These are phyloP conservation scores for Conistra vaccinii DNA, from an alignment of 2,888 invertebrate species.

Conservation along the genomic window DNA sequence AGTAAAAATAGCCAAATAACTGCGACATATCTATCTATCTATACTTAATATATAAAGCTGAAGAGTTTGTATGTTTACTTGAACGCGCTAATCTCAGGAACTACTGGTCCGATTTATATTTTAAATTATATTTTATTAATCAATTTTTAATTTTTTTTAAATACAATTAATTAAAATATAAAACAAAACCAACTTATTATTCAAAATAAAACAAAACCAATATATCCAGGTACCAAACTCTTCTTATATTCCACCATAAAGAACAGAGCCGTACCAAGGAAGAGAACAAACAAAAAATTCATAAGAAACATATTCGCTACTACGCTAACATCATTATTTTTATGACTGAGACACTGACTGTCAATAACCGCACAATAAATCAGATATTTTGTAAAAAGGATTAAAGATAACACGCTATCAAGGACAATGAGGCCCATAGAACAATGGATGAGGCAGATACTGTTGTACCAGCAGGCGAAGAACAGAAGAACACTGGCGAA, in stretches of 20 bases:
- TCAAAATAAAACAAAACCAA: slow-evolving; percentile 42
- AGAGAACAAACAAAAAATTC: slow-evolving; percentile 10
- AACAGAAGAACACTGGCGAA: slow-evolving; percentile 2
- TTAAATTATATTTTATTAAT: too few species aligned
- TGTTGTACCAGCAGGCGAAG: background rate
- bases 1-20: too few species aligned
- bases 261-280: background rate
- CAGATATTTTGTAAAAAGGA: slow-evolving; percentile 18
- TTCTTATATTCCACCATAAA: slow-evolving; percentile 33
- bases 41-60: too few species aligned
- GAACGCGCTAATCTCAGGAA: too few species aligned
- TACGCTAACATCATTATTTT: background rate
- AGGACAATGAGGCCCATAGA: slow-evolving; percentile 6
- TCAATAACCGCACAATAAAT: background rate
- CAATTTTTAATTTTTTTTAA: too few species aligned
- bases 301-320: slow-evolving; percentile 7
- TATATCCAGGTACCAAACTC: slow-evolving; percentile 13
- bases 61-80: too few species aligned
- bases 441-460: slow-evolving; percentile 32
- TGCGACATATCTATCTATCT: too few species aligned
- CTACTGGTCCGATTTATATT: too few species aligned
- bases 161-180: too few species aligned
- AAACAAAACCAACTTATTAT: too few species aligned
- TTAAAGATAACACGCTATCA: background rate
- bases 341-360: slow-evolving; percentile 9